These are phyloP conservation scores for Epinotia demarniana DNA, from an alignment of 2,888 invertebrate species.

Conservation along the genomic window DNA sequence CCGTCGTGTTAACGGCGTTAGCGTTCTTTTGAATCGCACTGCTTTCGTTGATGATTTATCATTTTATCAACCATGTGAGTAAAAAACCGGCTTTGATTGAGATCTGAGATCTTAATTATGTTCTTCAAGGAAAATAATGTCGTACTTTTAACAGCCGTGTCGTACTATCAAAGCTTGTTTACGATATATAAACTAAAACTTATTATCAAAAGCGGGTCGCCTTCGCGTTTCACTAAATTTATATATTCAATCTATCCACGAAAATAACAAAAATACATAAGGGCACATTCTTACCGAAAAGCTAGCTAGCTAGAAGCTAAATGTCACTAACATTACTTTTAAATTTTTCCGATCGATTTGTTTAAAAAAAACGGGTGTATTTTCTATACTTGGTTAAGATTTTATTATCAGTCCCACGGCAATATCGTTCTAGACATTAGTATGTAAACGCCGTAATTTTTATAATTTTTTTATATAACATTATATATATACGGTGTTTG, in stretches of 20 bases:
- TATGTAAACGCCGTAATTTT: background rate
- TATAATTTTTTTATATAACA: background rate
- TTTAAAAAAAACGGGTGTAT: background rate
- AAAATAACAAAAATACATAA: too few relatives aligned
- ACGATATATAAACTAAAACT: background rate
- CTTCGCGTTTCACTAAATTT: background rate
- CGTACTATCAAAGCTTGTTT: too few relatives aligned
- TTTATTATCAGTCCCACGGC: conserved; percentile 24
- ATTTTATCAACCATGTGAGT: conserved; percentile 56
- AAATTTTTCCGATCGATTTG: background rate
- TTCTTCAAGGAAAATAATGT: background rate
- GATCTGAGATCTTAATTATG: background rate
- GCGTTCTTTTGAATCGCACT: conserved; percentile 62
- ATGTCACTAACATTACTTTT: background rate
- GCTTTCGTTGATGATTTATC: conserved; percentile 59
- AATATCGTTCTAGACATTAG: background rate
- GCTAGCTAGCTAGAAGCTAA: background rate
- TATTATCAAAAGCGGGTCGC: background rate
- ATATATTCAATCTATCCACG: too few relatives aligned
- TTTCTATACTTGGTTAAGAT: conserved; percentile 19
- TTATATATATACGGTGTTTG: too few relatives aligned
- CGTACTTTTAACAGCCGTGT: background rate
- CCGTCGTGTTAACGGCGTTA: conserved; percentile 49
- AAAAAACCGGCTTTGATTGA: conserved; percentile 1
- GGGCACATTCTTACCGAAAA: too few relatives aligned